Conservation (phyloP, 2,888 invertebrate species). For the Callinectes sapidus region DNA sequence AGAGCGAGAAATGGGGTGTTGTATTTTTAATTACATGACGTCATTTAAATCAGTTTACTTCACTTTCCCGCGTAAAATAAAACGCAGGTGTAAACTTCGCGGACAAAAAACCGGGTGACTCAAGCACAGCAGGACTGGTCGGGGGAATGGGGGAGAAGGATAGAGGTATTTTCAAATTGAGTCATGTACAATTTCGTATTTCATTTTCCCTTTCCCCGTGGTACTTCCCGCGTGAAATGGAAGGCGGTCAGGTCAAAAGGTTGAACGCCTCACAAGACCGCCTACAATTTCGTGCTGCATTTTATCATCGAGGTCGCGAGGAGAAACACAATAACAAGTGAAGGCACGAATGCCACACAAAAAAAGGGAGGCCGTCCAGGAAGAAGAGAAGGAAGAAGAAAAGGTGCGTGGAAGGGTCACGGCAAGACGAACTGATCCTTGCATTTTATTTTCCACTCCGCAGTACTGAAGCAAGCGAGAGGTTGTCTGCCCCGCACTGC, state of each 20-base stretch:
- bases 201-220: not conserved
- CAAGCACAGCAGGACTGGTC: no score
- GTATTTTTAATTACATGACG: no score
- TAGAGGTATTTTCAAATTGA: not conserved
- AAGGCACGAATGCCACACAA: not conserved
- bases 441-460: not conserved
- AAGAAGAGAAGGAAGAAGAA: conserved; percentile 17
- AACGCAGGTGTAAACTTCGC: no score
- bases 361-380: not conserved
- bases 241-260: not conserved
- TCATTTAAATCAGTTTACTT: not conserved
- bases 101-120: no score
- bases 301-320: conserved; percentile 9
- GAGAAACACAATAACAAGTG: not conserved
- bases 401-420: not conserved
- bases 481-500: not conserved
- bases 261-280: not conserved
- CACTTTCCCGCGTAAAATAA: not conserved
- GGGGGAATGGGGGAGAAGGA: no score
- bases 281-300: not conserved
- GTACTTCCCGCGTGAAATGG: not conserved
- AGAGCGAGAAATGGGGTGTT: not conserved
- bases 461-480: not conserved
- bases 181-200: not conserved
- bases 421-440: not conserved